Percentiles rank a stretch among this genome's conserved stretches.
Evolutionary conservation across 2,113 vertebrate genomes (phyloP).

Genomic region (Myanophis thanlyinensis): DNA sequence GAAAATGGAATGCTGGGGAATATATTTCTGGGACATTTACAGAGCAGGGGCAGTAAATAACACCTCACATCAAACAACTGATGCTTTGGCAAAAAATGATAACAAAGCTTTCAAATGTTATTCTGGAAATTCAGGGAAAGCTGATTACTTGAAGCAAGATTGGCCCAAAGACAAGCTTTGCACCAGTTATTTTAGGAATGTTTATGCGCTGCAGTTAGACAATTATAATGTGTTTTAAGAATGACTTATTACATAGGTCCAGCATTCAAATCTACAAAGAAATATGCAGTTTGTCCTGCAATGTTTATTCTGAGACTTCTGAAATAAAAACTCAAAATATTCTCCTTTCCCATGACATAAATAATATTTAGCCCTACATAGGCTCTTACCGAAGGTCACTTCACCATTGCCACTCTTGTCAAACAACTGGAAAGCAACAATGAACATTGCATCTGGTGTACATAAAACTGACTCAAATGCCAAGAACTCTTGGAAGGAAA

Average conservation of each 20-base stretch:
- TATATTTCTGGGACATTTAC: background rate
- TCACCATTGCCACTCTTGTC: constrained; percentile 92
- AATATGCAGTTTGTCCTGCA: constrained; percentile 25
- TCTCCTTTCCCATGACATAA: constrained; percentile 39
- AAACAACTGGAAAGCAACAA: constrained; percentile 97
- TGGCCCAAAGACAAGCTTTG: constrained; percentile 29
- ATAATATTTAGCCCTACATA: background rate
- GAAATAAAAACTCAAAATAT: constrained; percentile 3
- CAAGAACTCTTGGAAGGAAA: constrained; percentile 97
- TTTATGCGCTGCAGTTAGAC: constrained; percentile 26
- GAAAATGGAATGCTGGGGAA: background rate
- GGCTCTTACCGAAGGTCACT: constrained; percentile 91
- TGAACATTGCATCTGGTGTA: constrained; percentile 93
- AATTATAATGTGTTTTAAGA: constrained; percentile 35
- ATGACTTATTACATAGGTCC: background rate
- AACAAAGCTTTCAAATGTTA: background rate
- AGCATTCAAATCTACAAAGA: constrained; percentile 27
- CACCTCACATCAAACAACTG: background rate
- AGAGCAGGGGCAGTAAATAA: background rate
- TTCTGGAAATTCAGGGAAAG: background rate
- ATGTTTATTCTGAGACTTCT: constrained; percentile 28
- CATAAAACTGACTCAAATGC: constrained; percentile 96
- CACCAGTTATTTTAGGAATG: constrained; percentile 41
- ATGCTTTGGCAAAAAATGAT: background rate
- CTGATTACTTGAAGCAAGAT: constrained; percentile 23